phyloP scores from a whole-genome alignment of 2,888 invertebrate genomes.

The Tuberolachnus salignus region DNA sequence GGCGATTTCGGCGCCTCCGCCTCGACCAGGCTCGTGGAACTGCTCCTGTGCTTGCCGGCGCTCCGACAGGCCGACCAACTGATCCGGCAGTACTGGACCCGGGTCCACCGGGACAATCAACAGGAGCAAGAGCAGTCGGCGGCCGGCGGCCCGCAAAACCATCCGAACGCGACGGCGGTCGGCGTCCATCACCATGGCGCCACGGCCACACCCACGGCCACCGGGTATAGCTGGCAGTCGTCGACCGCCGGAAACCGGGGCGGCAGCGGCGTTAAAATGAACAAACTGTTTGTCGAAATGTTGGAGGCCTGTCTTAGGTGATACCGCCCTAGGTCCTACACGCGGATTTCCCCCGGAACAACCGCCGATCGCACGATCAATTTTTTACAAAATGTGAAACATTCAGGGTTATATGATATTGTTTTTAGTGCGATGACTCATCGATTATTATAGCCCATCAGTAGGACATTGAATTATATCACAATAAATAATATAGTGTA shows the following conservation, averaged over 20 bases:
- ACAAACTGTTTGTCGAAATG: constrained; percentile 96
- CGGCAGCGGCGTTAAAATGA: constrained; percentile 76
- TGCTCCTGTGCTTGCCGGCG: constrained; percentile 85
- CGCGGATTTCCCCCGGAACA: neutral
- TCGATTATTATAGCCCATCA: neutral
- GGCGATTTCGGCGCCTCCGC: neutral
- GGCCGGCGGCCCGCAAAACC: too few relatives aligned
- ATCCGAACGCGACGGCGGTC: too few relatives aligned
- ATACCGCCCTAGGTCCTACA: neutral
- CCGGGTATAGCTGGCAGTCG: constrained; percentile 63
- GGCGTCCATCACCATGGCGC: neutral
- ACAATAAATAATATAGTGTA: neutral
- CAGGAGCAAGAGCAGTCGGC: neutral
- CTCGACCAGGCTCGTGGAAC: constrained; percentile 59
- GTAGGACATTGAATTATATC: neutral
- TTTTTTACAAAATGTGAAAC: neutral
- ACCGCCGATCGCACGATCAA: neutral
- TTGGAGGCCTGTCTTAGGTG: constrained; percentile 72
- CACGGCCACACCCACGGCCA: neutral
- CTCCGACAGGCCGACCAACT: constrained; percentile 88
- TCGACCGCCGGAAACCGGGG: neutral
- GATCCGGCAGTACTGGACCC: constrained; percentile 88
- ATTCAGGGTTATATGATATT: neutral
- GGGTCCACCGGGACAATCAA: constrained; percentile 74
- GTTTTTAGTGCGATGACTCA: neutral